Conservation (phyloP, 2,113 vertebrate species). For the Catharus fuscescens region DNA sequence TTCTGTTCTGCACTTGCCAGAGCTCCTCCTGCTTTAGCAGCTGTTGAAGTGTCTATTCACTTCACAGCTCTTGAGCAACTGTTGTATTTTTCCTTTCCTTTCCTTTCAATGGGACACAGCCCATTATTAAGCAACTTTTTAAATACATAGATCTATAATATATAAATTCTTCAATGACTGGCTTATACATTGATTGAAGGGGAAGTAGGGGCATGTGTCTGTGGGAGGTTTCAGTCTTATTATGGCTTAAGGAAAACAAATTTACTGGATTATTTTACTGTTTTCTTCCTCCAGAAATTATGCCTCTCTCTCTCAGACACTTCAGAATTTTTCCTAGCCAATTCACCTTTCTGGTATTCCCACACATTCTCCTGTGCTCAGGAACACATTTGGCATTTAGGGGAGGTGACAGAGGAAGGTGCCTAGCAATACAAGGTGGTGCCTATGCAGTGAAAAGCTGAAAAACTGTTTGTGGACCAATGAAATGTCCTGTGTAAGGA, state of each 20-base stretch:
- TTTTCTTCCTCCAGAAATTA: not conserved
- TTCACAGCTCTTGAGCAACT: slow-evolving; percentile 29
- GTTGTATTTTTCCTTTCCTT: slow-evolving; percentile 5
- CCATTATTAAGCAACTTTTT: slow-evolving; percentile 47
- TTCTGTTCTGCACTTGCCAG: not conserved
- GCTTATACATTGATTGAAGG: not conserved
- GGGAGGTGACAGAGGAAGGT: not conserved
- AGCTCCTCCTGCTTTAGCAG: not conserved
- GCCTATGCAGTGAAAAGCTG: not conserved
- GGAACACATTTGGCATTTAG: not conserved
- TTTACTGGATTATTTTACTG: not conserved
- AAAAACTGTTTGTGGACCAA: not conserved
- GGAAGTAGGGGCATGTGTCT: not conserved
- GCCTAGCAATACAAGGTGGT: not conserved
- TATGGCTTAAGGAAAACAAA: slow-evolving; percentile 1
- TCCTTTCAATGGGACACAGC: not conserved
- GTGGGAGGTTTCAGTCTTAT: not conserved
- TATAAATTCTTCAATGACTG: not conserved
- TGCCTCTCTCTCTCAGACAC: not conserved
- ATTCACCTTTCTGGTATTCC: not conserved
- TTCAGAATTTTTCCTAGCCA: not conserved
- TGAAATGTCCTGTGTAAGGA: not conserved
- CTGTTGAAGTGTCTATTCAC: not conserved
- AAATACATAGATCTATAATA: not conserved
- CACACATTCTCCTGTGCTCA: not conserved